A percentile compares a stretch with the other conserved stretches of the same genome.
Conservation (phyloP, 2,888 invertebrate genomes). For the Ophraella communa region DNA sequence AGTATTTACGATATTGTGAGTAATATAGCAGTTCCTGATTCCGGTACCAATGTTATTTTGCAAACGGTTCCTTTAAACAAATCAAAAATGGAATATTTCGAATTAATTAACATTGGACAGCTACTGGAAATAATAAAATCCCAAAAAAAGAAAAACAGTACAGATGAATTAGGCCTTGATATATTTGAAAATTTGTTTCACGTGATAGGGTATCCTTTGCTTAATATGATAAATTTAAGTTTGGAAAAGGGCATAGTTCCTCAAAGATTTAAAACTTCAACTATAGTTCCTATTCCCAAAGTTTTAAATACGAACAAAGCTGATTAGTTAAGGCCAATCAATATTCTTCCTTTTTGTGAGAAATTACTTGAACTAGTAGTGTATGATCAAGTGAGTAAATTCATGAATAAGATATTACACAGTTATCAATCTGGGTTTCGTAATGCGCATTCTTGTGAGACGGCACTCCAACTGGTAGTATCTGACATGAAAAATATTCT, state of each 20-base stretch:
- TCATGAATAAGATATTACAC: constrained; percentile 6
- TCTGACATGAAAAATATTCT: constrained; percentile 1
- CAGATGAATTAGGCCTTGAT: neutral
- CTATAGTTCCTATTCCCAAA: constrained; percentile 3
- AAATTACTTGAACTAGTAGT: constrained; percentile 1
- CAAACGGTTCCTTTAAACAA: neutral
- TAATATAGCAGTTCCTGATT: neutral
- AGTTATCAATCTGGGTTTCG: constrained; percentile 11
- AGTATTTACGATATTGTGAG: constrained; percentile 1
- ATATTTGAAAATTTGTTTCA: constrained; percentile 9
- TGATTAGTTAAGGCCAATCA: constrained; percentile 9
- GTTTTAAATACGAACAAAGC: neutral
- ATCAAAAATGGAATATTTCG: neutral
- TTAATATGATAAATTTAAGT: neutral
- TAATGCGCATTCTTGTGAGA: constrained; percentile 7
- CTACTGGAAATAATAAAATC: neutral
- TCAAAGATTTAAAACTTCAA: neutral
- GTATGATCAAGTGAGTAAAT: neutral
- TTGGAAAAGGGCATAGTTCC: constrained; percentile 11
- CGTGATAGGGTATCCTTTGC: neutral
- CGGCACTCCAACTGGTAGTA: neutral
- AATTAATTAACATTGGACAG: neutral
- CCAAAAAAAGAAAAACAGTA: constrained; percentile 2
- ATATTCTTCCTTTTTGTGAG: constrained; percentile 6
- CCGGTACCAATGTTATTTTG: neutral